Evolutionary conservation across 2,888 invertebrate genomes (phyloP).

Genomic region (Selenia dentaria): DNA sequence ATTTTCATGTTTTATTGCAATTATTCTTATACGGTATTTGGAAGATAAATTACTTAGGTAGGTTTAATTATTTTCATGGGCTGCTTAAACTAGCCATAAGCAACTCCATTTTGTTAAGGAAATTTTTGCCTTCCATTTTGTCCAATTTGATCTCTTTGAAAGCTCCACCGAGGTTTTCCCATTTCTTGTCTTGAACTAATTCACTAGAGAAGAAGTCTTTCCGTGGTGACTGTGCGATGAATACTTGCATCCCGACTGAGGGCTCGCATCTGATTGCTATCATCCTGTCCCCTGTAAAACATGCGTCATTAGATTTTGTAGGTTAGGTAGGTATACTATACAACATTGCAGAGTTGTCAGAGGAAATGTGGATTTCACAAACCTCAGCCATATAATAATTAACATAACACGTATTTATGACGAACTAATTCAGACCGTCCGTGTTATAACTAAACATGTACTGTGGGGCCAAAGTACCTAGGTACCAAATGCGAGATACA

Average conservation of each 20-base stretch:
- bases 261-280: conserved; percentile 96
- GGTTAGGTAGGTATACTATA: background rate
- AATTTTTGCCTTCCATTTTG: conserved; percentile 98
- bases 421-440: too few relatives aligned
- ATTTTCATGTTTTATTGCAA: conserved; percentile 31
- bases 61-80: conserved; percentile 71
- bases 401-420: too few relatives aligned
- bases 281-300: conserved; percentile 87
- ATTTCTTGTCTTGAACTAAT: conserved; percentile 94
- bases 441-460: too few relatives aligned
- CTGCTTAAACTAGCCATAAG: conserved; percentile 95
- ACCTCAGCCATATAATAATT: too few relatives aligned
- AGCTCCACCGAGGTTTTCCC: conserved; percentile 97
- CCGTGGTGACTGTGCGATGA: conserved; percentile 94
- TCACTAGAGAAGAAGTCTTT: conserved; percentile 95
- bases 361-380: too few relatives aligned
- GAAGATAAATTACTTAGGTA: conserved; percentile 48
- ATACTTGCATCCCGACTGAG: conserved; percentile 94
- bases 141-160: conserved; percentile 95
- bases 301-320: background rate
- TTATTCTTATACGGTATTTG: conserved; percentile 44
- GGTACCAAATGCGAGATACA: too few relatives aligned
- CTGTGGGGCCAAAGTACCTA: too few relatives aligned
- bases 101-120: conserved; percentile 97
- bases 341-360: too few relatives aligned